Conservation (phyloP, 2,797 vertebrate species). For the Tympanoctomys barrerae region DNA sequence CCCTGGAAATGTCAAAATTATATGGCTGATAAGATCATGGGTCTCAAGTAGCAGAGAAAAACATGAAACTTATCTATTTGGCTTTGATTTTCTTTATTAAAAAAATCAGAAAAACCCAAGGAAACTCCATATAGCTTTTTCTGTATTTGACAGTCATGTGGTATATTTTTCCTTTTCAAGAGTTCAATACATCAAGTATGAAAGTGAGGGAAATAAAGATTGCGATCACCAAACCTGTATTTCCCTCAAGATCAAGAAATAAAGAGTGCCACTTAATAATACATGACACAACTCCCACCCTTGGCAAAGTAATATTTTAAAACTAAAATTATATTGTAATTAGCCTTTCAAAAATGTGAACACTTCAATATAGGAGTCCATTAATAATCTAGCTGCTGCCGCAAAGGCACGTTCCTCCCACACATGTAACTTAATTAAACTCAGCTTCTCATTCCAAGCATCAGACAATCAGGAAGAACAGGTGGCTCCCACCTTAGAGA, state of each 20-base stretch:
- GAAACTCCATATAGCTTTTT: conserved; percentile 4
- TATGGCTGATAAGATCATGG: conserved; percentile 33
- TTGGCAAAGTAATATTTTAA: conserved; percentile 90
- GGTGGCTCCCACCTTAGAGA: conserved; percentile 88
- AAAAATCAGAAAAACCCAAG: conserved; percentile 34
- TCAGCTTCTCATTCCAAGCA: conserved; percentile 85
- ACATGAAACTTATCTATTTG: not conserved
- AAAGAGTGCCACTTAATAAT: conserved; percentile 82
- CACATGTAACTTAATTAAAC: conserved; percentile 90
- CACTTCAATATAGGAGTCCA: conserved; percentile 90
- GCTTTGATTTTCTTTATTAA: conserved; percentile 43
- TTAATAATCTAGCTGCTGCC: conserved; percentile 89
- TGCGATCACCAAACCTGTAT: conserved; percentile 79
- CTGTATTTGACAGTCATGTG: not conserved
- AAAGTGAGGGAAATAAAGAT: conserved; percentile 78
- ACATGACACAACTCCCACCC: conserved; percentile 86
- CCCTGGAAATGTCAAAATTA: conserved; percentile 41
- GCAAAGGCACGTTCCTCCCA: conserved; percentile 88
- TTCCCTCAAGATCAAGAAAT: conserved; percentile 73
- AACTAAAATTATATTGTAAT: conserved; percentile 91
- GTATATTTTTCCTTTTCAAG: conserved; percentile 17
- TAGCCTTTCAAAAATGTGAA: conserved; percentile 90
- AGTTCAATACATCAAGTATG: conserved; percentile 4
- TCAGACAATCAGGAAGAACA: conserved; percentile 87
- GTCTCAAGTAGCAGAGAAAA: conserved; percentile 46